Conservation (phyloP, 2,113 vertebrate genomes). For the Festucalex cinctus region DNA sequence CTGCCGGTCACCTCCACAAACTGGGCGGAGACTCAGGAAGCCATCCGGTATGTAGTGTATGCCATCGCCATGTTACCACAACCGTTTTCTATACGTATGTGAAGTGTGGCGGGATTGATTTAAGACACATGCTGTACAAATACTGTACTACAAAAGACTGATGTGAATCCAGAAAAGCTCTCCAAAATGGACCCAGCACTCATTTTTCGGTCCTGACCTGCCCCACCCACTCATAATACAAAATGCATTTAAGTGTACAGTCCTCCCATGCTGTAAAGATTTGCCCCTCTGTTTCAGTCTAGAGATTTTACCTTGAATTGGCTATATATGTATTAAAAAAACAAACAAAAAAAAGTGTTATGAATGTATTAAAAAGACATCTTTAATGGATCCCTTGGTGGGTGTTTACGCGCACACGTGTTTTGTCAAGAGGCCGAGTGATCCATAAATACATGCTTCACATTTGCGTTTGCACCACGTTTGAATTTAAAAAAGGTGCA, state of each 20-base stretch:
- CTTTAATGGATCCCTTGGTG: constrained; percentile 61
- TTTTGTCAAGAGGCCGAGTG: constrained; percentile 48
- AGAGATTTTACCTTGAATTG: constrained; percentile 72
- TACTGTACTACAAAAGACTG: constrained; percentile 16
- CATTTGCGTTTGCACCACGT: constrained; percentile 11
- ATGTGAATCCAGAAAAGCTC: no score
- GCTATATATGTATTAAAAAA: constrained; percentile 37
- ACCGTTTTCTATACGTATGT: neutral
- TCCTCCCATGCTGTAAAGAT: constrained; percentile 63
- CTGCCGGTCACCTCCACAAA: constrained; percentile 49
- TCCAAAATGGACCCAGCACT: no score
- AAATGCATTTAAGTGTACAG: constrained; percentile 72
- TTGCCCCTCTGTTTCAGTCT: constrained; percentile 65
- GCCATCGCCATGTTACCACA: neutral
- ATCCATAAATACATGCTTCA: constrained; percentile 36
- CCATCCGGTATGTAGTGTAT: constrained; percentile 13
- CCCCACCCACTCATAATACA: constrained; percentile 22
- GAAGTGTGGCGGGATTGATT: constrained; percentile 10
- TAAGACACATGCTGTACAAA: no score
- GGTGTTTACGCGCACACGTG: constrained; percentile 58
- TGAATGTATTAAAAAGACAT: constrained; percentile 43
- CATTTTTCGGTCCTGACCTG: neutral
- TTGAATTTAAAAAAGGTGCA: constrained; percentile 69
- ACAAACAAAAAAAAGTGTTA: constrained; percentile 49
- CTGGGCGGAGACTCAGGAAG: constrained; percentile 65